These are phyloP conservation scores for Monoplex corrugatus DNA, from an alignment of 2,888 invertebrate genomes.

Conservation along the genomic window DNA sequence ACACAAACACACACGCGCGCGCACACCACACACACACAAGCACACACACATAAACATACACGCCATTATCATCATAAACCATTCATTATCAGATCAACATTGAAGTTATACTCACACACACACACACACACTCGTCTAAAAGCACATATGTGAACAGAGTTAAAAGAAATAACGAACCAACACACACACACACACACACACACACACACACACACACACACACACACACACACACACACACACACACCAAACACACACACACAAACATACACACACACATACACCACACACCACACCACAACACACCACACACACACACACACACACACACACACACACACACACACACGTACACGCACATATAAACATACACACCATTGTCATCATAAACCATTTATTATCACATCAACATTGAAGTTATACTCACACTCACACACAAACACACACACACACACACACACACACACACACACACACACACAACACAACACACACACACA, in stretches of 20 bases:
- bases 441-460: constrained; percentile 2
- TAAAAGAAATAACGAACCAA: too few species aligned
- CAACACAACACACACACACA: not conserved
- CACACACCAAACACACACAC: not conserved
- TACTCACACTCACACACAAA: not conserved
- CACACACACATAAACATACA: too few species aligned
- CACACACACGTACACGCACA: not conserved
- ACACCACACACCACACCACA: not conserved
- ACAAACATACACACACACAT: not conserved
- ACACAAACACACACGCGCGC: too few species aligned
- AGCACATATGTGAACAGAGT: not conserved
- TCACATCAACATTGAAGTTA: too few species aligned
- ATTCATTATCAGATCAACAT: too few species aligned
- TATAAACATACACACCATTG: not conserved
- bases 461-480: not conserved
- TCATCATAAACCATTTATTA: too few species aligned
- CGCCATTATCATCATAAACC: too few species aligned
- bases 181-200: not conserved
- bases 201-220: constrained; percentile 11
- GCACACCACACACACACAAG: too few species aligned
- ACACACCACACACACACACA: not conserved
- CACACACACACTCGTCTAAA: not conserved
- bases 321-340: not conserved
- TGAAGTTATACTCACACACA: too few species aligned
- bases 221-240: not conserved